A percentile compares a stretch with the other conserved stretches of the same genome.
phyloP scores from a whole-genome alignment of 2,113 vertebrate species.

The Otocyon megalotis region DNA sequence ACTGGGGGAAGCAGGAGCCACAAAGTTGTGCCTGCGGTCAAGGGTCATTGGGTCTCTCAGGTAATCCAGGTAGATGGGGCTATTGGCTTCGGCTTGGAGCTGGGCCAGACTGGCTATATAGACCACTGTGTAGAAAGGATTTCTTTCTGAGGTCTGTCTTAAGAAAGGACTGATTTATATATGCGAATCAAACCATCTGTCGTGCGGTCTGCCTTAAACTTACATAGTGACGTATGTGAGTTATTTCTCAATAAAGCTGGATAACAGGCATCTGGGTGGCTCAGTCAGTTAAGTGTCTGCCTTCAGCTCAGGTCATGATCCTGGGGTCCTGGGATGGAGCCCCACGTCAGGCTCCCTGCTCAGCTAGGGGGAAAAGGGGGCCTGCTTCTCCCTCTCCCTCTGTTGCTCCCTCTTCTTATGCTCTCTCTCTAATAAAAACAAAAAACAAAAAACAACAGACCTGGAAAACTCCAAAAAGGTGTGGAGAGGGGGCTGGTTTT shows the following conservation, averaged over 20 bases:
- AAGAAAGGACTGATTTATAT: background rate
- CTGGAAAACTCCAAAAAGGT: too few relatives aligned
- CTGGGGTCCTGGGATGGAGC: background rate
- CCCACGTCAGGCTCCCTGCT: background rate
- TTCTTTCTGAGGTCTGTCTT: background rate
- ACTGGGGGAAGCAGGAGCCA: background rate
- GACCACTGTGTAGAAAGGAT: background rate
- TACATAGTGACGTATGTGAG: background rate
- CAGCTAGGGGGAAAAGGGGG: too few relatives aligned
- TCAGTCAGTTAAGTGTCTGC: background rate
- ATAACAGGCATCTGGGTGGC: background rate
- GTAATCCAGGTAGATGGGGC: constrained; percentile 17
- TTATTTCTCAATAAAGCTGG: background rate
- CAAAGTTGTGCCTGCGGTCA: constrained; percentile 55
- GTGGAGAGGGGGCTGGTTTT: too few relatives aligned
- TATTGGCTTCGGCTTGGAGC: constrained; percentile 1
- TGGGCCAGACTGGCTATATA: background rate
- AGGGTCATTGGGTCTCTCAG: background rate
- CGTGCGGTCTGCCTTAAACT: background rate
- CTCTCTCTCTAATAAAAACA: background rate
- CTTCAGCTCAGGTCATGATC: background rate
- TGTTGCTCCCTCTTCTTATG: background rate
- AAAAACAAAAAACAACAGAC: too few relatives aligned
- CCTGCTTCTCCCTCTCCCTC: background rate
- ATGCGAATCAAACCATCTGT: background rate